Conservation (phyloP, 2,888 invertebrate genomes). For the Alcis repandata region DNA sequence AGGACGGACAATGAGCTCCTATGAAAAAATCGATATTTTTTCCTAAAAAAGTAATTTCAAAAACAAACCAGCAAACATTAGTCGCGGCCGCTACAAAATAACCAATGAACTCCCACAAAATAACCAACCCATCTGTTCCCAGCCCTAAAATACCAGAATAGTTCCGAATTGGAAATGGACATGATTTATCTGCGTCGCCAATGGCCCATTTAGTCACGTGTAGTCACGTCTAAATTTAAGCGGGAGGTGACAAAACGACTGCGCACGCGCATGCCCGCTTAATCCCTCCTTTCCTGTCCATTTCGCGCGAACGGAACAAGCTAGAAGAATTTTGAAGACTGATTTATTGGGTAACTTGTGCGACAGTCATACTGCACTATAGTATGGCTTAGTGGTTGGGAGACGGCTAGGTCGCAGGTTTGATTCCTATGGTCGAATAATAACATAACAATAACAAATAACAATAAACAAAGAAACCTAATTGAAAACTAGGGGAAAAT, state of each 20-base stretch:
- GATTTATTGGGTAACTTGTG: conserved; percentile 22
- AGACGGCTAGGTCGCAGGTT: no score
- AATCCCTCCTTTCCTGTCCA: conserved; percentile 67
- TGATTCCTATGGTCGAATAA: no score
- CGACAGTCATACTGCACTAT: conserved; percentile 32
- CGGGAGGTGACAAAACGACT: conserved; percentile 47
- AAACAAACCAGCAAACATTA: no score
- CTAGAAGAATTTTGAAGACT: conserved; percentile 37
- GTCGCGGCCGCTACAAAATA: not conserved
- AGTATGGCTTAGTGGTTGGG: no score
- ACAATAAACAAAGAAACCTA: no score
- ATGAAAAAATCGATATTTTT: no score
- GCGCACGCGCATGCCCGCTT: conserved; percentile 54
- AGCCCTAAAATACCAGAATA: conserved; percentile 36
- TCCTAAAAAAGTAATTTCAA: no score
- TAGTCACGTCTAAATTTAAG: conserved; percentile 55
- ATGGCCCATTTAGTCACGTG: conserved; percentile 53
- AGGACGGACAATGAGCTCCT: no score
- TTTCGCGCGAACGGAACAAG: conserved; percentile 48
- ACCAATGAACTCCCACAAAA: conserved; percentile 8
- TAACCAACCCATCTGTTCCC: conserved; percentile 21
- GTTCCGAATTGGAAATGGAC: conserved; percentile 46
- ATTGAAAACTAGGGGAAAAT: no score
- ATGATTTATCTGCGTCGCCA: conserved; percentile 49
- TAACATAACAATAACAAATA: no score